These are phyloP conservation scores for Aradophagus sp. DNA, from an alignment of 1,140 invertebrate genomes.

Conservation along the genomic window DNA sequence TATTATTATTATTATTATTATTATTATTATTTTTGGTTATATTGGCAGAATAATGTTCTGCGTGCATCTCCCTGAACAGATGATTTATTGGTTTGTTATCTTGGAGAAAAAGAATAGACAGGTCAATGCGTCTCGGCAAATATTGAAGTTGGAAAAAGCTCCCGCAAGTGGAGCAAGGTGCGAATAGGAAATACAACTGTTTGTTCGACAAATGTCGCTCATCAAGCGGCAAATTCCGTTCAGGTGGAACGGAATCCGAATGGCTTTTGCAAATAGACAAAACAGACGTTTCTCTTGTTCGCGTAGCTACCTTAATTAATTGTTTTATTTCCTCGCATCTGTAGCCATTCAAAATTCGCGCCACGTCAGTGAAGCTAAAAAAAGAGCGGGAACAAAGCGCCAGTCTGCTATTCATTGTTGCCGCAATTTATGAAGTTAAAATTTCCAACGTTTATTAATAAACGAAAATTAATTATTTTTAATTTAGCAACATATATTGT, in stretches of 20 bases:
- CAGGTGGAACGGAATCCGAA: conserved; percentile 20
- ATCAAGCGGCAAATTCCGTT: conserved; percentile 27
- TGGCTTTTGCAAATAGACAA: conserved; percentile 18
- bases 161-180: conserved; percentile 45
- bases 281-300: conserved; percentile 16
- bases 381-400: neutral
- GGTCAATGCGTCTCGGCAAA: too few species aligned
- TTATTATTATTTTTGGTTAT: too few species aligned
- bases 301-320: conserved; percentile 7
- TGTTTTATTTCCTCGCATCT: neutral
- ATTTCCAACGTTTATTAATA: too few species aligned
- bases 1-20: too few species aligned
- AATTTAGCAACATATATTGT: neutral
- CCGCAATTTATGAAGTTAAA: too few species aligned
- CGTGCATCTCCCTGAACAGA: too few species aligned
- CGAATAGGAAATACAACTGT: conserved; percentile 22
- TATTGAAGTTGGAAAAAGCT: too few species aligned
- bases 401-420: neutral
- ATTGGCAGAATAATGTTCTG: too few species aligned
- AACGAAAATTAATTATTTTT: neutral
- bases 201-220: conserved; percentile 34
- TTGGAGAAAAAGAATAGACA: too few species aligned
- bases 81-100: too few species aligned
- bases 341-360: conserved; percentile 20
- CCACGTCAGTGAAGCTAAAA: neutral